Evolutionary conservation across 2,113 vertebrate genomes (phyloP).

Genomic region (Perca fluviatilis): DNA sequence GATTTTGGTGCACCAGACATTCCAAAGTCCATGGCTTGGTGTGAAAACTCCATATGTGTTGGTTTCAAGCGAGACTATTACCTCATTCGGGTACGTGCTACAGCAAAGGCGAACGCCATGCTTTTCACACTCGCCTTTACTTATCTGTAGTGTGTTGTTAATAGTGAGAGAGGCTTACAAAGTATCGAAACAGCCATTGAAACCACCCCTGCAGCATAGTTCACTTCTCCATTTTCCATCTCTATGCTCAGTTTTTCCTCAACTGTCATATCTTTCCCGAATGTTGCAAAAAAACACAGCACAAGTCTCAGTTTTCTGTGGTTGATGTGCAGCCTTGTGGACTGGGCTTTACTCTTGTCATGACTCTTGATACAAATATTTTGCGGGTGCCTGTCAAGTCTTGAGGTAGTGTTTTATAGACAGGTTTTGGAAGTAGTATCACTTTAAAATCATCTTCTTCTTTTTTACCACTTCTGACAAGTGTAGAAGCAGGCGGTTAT

Average conservation of each 20-base stretch:
- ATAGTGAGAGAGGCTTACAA: neutral
- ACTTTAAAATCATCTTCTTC: neutral
- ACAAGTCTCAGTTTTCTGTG: neutral
- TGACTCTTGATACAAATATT: neutral
- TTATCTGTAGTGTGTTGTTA: neutral
- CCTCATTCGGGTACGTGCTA: slow-evolving; percentile 90
- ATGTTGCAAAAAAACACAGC: neutral
- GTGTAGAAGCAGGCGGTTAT: neutral
- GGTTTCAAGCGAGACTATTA: slow-evolving; percentile 99
- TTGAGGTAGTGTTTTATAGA: neutral
- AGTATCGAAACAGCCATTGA: neutral
- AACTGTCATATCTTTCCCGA: neutral
- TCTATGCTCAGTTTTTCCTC: neutral
- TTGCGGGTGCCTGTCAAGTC: neutral
- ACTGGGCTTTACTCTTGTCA: neutral
- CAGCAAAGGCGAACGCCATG: neutral
- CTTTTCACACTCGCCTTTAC: neutral
- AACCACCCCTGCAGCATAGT: neutral
- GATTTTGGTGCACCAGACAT: slow-evolving; percentile 96
- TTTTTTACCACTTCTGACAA: neutral
- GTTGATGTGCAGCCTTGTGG: neutral
- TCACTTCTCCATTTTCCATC: neutral
- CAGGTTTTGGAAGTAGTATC: neutral
- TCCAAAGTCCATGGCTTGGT: slow-evolving; percentile 99
- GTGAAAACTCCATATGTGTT: slow-evolving; percentile 97